Percentiles rank a stretch among this genome's conserved stretches.
These are phyloP conservation scores for Morinoia aosen DNA, from an alignment of 2,888 invertebrate species.

Conservation along the genomic window DNA sequence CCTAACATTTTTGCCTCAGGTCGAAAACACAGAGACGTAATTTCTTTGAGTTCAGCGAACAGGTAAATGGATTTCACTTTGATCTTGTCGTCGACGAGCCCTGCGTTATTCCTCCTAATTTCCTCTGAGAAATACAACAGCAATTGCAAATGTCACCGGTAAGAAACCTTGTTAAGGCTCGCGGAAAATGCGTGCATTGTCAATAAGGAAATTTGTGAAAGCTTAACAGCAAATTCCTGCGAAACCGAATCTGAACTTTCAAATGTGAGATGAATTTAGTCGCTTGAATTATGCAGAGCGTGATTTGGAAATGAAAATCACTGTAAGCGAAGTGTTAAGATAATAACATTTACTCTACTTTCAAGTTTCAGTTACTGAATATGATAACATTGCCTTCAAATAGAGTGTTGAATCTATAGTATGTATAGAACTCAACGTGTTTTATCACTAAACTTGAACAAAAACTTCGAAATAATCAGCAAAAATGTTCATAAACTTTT, in stretches of 20 bases:
- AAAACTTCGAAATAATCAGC: too few relatives aligned
- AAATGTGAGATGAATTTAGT: neutral
- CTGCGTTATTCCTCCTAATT: neutral
- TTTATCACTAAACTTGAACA: too few relatives aligned
- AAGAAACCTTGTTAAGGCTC: neutral
- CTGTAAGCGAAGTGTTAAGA: too few relatives aligned
- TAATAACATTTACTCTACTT: too few relatives aligned
- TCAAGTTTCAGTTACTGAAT: too few relatives aligned
- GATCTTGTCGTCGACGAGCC: neutral
- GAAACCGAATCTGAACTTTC: neutral
- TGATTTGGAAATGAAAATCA: too few relatives aligned
- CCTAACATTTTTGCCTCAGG: neutral
- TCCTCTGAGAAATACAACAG: slow-evolving; percentile 4
- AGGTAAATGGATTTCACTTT: slow-evolving; percentile 22
- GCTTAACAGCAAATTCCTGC: neutral
- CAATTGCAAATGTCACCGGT: neutral
- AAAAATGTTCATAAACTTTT: too few relatives aligned
- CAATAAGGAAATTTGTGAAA: neutral
- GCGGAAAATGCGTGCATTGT: neutral
- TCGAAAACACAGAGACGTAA: neutral
- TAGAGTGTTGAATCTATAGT: too few relatives aligned
- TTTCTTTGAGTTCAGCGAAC: neutral
- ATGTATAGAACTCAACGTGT: too few relatives aligned
- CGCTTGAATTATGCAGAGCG: neutral
- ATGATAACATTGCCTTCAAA: too few relatives aligned